Percentiles rank a stretch among this genome's conserved stretches.
Evolutionary conservation across 30 jellyfish, hydroid and myxozoan species (phyloP).

Genomic region (Rhopilema esculentum): DNA sequence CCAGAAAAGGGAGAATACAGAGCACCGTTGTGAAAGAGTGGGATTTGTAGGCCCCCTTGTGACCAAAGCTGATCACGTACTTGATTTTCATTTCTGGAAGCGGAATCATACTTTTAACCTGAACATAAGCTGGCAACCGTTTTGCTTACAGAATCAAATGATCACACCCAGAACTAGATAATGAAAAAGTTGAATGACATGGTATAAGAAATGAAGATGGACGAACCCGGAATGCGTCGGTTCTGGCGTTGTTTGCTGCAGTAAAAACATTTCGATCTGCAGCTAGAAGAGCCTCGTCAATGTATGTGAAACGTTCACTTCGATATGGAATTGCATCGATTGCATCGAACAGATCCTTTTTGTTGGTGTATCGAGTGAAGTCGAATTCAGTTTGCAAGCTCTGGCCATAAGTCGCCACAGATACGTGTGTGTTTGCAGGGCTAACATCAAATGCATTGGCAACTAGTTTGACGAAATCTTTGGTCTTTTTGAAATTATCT

Average conservation of each 20-base stretch:
- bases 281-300: conserved; percentile 75
- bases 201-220: neutral
- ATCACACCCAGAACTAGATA: too few species aligned
- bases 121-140: too few species aligned
- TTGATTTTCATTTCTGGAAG: too few species aligned
- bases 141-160: too few species aligned
- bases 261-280: conserved; percentile 77
- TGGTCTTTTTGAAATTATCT: conserved; percentile 77
- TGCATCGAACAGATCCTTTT: conserved; percentile 54
- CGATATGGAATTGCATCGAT: conserved; percentile 73
- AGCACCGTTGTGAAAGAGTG: too few species aligned
- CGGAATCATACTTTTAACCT: too few species aligned
- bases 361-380: conserved; percentile 46
- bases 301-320: conserved; percentile 77
- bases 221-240: conserved; percentile 74
- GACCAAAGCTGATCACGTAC: too few species aligned
- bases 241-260: conserved; percentile 74
- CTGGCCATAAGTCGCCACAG: conserved; percentile 70
- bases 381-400: conserved; percentile 60
- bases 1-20: too few species aligned
- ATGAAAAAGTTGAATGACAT: neutral
- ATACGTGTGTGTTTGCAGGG: conserved; percentile 81
- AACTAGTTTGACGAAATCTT: conserved; percentile 71
- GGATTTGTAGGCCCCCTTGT: too few species aligned
- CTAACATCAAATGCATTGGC: conserved; percentile 76